phyloP scores from a whole-genome alignment of 2,888 invertebrate species.

The Pelosia muscerda region DNA sequence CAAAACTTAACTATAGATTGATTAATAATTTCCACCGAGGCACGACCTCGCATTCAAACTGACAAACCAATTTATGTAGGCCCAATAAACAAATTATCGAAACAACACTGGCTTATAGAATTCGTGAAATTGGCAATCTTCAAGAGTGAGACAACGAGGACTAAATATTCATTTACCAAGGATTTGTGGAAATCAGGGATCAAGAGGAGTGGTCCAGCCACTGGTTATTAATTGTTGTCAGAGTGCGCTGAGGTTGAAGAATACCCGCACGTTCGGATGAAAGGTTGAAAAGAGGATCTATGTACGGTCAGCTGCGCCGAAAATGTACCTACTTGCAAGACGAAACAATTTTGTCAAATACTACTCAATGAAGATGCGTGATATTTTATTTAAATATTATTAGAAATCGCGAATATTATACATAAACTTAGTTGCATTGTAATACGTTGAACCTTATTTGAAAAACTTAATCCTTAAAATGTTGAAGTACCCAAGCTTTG shows the following conservation, averaged over 20 bases:
- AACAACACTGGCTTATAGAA: neutral
- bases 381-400: no score
- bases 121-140: neutral
- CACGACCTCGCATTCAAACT: neutral
- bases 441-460: no score
- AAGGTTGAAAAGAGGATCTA: neutral
- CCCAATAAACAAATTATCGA: slow-evolving; percentile 5
- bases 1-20: neutral
- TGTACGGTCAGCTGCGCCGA: neutral
- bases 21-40: neutral
- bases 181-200: slow-evolving; percentile 3
- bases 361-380: no score
- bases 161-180: slow-evolving; percentile 1
- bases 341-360: no score
- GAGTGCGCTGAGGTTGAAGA: neutral
- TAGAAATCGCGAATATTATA: no score
- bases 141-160: slow-evolving; percentile 3
- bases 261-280: neutral
- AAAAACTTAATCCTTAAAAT: no score
- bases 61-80: neutral
- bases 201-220: neutral
- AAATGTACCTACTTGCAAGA: no score
- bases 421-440: no score
- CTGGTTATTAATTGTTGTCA: neutral
- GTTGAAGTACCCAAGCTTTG: no score